Base-by-base conservation (phyloP, 2,888 invertebrate genomes). In the Coelinius sp. region DNA sequence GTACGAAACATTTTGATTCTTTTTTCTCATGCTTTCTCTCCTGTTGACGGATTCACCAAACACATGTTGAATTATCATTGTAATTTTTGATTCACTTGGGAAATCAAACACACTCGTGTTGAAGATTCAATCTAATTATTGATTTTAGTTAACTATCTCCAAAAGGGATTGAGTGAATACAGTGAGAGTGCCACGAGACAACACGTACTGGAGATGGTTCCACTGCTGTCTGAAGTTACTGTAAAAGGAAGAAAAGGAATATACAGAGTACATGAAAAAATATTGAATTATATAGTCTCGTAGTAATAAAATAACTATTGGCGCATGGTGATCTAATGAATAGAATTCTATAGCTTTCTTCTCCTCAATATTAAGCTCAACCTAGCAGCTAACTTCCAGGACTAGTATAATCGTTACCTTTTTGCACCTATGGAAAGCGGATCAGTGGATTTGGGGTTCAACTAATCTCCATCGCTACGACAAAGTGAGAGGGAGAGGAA, bases 181-280 rank as follows among this genome's bases (percentile, higher is more conserved):
- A 62, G 10, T 24, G 12, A 38, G 62, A 62, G 20, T 20, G 22
- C 22, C 17, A 38, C 35, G 17, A 62, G 12, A 38, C 20, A 6
- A 31, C 62, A 38, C 20, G 10, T 22, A 38, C n/a, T 38, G 62
- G 17, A 22, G 62, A 12, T 22, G 5, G 22, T 38, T 2, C 10
- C 38, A 17, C 38, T 38, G n/a, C 35, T 14, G 7, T 38, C 38
- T 38, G 38, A 62, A 3, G 62, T 62, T 22, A 62, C 62, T 62
- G 62, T 6, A 62, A 62, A 35, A 62, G 38, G 38, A 35, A 35
- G 12, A 38, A 62, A 35, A 35, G n/a, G n/a, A n/a, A 62, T 20
- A 2, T n/a, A 3, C 44, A 44, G 5, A 8, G n/a, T 8, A n/a
- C 7, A 10, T 41, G 8, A 8, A 10, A 41, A 41, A n/a, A n/a